A percentile compares a stretch with the other conserved stretches of the same genome.
These are phyloP conservation scores for Rhynchonema sp. DNA, from an alignment of 2,888 invertebrate genomes.

Conservation along the genomic window DNA sequence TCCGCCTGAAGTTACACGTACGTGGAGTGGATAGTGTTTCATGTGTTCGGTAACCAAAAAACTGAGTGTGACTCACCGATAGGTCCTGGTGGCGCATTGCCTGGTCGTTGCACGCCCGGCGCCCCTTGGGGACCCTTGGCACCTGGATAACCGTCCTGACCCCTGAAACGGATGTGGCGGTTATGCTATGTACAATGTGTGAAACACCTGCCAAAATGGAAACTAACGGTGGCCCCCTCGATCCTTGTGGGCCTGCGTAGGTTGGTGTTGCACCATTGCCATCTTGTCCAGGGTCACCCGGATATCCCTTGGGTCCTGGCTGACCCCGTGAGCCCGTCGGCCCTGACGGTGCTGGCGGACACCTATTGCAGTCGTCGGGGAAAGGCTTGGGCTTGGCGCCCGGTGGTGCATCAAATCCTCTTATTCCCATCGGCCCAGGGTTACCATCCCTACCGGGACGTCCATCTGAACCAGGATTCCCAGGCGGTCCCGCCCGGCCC, in stretches of 20 bases:
- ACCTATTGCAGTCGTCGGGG: not conserved
- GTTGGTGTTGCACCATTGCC: not conserved
- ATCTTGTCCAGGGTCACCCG: not conserved
- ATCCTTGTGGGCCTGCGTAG: not conserved
- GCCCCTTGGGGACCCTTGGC: not conserved
- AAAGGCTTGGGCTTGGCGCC: not conserved
- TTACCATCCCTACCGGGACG: not conserved
- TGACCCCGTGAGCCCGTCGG: not conserved
- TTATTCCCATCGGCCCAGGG: not conserved
- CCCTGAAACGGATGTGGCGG: constrained; percentile 12
- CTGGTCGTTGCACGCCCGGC: not conserved
- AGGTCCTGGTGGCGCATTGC: not conserved
- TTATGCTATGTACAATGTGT: not conserved
- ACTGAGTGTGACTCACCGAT: not conserved
- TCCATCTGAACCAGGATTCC: not conserved
- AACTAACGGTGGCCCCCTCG: not conserved
- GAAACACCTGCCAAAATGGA: not conserved
- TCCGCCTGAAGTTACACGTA: not conserved
- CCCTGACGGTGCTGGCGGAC: not conserved
- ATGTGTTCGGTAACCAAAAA: too few species aligned
- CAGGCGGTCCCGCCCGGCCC: not conserved
- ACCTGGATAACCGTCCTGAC: constrained; percentile 12
- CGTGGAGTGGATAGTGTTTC: too few species aligned
- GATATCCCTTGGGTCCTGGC: not conserved
- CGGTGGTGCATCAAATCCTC: not conserved